Percentiles rank a stretch among this genome's conserved stretches.
phyloP scores from a whole-genome alignment of 1,140 invertebrate genomes.

The Drosophila arawakana region DNA sequence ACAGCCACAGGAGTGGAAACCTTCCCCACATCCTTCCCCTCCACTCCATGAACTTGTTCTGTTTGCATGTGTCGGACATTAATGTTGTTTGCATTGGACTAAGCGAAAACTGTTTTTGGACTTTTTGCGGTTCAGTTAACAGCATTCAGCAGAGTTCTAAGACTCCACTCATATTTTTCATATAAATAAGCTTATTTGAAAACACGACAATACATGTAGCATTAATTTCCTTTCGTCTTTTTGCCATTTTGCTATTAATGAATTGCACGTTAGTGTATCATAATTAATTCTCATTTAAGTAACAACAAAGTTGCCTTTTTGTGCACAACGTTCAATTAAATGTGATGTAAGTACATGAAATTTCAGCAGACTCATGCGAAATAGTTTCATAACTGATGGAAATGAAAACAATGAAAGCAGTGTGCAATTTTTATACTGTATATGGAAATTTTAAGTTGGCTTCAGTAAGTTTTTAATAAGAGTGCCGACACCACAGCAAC shows the following conservation, averaged over 20 bases:
- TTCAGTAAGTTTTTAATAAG: conserved; percentile 55
- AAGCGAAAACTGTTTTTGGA: conserved; percentile 59
- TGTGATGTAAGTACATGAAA: conserved; percentile 7
- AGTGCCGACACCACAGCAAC: conserved; percentile 1
- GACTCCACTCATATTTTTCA: conserved; percentile 17
- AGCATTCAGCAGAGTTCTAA: conserved; percentile 4
- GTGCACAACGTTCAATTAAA: conserved; percentile 2
- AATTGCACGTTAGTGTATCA: neutral
- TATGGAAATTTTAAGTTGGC: conserved; percentile 54
- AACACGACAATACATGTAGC: neutral
- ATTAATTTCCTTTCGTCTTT: neutral
- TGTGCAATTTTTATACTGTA: conserved; percentile 21
- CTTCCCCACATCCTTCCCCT: neutral
- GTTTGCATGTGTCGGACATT: conserved; percentile 68
- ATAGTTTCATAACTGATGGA: conserved; percentile 30
- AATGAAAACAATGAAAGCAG: neutral
- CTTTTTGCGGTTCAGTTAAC: conserved; percentile 36
- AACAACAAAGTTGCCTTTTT: neutral
- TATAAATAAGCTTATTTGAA: conserved; percentile 6
- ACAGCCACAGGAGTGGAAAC: conserved; percentile 6
- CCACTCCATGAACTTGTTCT: conserved; percentile 10
- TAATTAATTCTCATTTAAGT: conserved; percentile 8
- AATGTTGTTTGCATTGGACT: conserved; percentile 65
- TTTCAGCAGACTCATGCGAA: conserved; percentile 15
- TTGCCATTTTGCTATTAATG: neutral